Evolutionary conservation across 2,888 invertebrate species (phyloP), one percentile per base, ranked within the genome.

Genomic region (Schrankia costaestrigalis): DNA sequence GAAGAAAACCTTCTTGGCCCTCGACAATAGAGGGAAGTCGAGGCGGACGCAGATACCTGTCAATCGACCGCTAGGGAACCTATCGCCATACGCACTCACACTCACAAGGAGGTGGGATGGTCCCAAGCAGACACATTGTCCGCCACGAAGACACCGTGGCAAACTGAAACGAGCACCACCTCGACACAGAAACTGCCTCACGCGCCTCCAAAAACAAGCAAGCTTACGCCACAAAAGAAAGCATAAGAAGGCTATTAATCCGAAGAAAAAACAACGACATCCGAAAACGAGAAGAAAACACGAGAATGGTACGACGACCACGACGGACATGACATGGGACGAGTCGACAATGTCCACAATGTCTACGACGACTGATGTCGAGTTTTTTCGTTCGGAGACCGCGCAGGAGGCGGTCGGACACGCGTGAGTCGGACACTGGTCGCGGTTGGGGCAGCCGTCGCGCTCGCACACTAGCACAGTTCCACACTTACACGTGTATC

Each of bases 61-160:
- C 35, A 89, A 78, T 57, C 88, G 92, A 48, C 89, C 91, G 50
- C 89, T 95, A 46, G 95, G 95, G 28, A 92, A 92, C 69, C 89
- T 94, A 49, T 92, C 94, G 36, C 90, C 91, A 12, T 94, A 94
- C 76, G 93, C 94, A 38, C 90, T 93, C 46, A 93, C 94, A 32
- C 65, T 86, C 30, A 85, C 85, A 13, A 65, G 60, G 45, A 71
- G 71, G 9, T 81, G 78, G 81, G 77, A 75, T 30, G 81, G 82
- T 2, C 62, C 74, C 15, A 74, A 71, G 33, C 77, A 71, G 39
- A 56, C 74, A 27, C 75, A 78, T 50, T 85, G 81, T 56, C 75
- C 78, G 26, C 78, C 79, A 40, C 73, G 80, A 28, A 71, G 83
- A 30, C 87, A 85, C 53, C 75, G 78, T 39, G 84, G 80, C 39